A percentile compares a stretch with the other conserved stretches of the same genome.
Conservation (phyloP, 2,888 invertebrate genomes). For the Tachina grossa region DNA sequence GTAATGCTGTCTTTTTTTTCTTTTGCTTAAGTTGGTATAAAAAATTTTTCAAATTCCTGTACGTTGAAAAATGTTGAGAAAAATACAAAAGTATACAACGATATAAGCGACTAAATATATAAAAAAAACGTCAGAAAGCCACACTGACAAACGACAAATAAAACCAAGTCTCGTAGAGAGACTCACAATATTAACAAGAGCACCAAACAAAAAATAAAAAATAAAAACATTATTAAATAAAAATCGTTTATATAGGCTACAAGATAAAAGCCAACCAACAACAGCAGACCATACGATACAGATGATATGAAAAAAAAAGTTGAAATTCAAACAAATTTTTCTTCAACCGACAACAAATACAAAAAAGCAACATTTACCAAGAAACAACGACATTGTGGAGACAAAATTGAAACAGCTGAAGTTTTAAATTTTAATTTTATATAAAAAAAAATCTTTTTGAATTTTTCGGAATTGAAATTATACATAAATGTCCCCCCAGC, state of each 20-base stretch:
- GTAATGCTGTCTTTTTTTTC: constrained; percentile 56
- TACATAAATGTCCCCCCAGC: neutral
- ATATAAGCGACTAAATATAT: constrained; percentile 40
- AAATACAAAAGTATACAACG: constrained; percentile 62
- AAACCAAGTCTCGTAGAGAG: constrained; percentile 44
- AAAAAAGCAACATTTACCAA: neutral
- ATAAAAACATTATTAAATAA: constrained; percentile 46
- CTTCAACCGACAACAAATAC: constrained; percentile 35
- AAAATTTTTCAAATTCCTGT: constrained; percentile 74
- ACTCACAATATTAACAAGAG: constrained; percentile 50
- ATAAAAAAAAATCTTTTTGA: constrained; percentile 25
- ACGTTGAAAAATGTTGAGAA: constrained; percentile 74
- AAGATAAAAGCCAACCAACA: constrained; percentile 30
- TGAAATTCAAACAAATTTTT: constrained; percentile 59
- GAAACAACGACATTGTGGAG: constrained; percentile 61
- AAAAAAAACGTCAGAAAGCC: constrained; percentile 31
- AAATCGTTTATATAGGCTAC: constrained; percentile 59
- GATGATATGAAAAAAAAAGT: constrained; percentile 35
- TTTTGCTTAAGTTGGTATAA: constrained; percentile 63
- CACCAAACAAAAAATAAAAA: constrained; percentile 12
- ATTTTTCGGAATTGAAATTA: constrained; percentile 45
- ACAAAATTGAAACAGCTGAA: constrained; percentile 71
- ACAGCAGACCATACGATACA: constrained; percentile 51
- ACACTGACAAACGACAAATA: constrained; percentile 41
- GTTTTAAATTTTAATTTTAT: constrained; percentile 43